Conservation (phyloP, 2,888 invertebrate species). For the Ochropleura leucogaster region DNA sequence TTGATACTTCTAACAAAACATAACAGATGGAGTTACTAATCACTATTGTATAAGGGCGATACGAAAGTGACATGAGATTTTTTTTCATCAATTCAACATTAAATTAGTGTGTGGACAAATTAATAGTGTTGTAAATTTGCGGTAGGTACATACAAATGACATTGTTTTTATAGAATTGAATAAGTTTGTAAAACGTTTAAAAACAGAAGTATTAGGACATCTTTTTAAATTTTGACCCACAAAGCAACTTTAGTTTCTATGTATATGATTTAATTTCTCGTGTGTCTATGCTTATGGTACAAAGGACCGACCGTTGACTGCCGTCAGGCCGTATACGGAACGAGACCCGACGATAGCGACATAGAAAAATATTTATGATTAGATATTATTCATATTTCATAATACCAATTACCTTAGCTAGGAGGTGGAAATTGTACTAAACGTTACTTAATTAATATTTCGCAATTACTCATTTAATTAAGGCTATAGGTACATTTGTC, state of each 20-base stretch:
- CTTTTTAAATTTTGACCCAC: conserved; percentile 13
- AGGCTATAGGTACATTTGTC: no score
- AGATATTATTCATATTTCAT: no score
- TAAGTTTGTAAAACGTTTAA: not conserved
- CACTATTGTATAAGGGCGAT: not conserved
- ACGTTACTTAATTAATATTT: not conserved
- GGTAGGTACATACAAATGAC: not conserved
- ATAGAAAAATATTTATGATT: conserved; percentile 60
- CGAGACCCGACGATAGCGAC: conserved; percentile 64
- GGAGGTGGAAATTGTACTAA: conserved; percentile 22
- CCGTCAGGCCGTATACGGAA: conserved; percentile 67
- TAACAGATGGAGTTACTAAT: conserved; percentile 52
- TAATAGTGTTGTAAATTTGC: not conserved
- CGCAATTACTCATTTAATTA: not conserved
- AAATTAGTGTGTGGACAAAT: not conserved
- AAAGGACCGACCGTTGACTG: conserved; percentile 37
- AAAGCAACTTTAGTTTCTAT: conserved; percentile 62
- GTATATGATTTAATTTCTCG: conserved; percentile 71
- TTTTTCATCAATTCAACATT: not conserved
- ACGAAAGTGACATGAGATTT: not conserved
- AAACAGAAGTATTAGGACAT: not conserved
- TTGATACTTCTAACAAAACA: conserved; percentile 23
- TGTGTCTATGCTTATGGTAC: conserved; percentile 58
- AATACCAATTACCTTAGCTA: no score
- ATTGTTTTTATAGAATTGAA: not conserved